phyloP scores from a whole-genome alignment of 2,113 vertebrate species.

The Macquaria ambigua region DNA sequence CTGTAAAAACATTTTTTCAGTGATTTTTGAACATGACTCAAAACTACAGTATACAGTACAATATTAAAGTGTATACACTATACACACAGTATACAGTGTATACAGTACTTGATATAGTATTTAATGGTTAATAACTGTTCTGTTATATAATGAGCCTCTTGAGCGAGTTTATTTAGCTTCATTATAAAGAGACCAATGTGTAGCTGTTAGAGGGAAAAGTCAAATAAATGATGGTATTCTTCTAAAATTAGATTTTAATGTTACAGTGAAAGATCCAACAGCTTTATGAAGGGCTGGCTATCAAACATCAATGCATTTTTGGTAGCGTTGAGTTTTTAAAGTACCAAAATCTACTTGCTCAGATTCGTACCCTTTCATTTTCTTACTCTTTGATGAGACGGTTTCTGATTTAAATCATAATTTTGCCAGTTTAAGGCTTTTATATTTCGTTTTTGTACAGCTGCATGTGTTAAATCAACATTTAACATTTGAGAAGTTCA shows the following conservation, averaged over 20 bases:
- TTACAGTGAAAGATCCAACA: not conserved
- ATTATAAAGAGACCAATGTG: not conserved
- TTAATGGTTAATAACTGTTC: not conserved
- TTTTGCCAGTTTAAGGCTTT: not conserved
- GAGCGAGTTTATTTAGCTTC: not conserved
- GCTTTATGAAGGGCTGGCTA: not conserved
- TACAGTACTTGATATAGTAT: not conserved
- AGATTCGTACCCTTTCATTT: not conserved
- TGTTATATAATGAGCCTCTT: not conserved
- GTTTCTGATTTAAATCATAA: not conserved
- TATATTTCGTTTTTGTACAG: not conserved
- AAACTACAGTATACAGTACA: not conserved
- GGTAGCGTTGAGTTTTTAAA: too few relatives aligned
- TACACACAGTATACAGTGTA: not conserved
- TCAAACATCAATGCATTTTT: not conserved
- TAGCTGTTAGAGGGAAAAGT: not conserved
- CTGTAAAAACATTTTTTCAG: not conserved
- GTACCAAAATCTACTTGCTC: not conserved
- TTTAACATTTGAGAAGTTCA: not conserved
- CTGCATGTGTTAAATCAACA: not conserved
- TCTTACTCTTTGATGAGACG: not conserved
- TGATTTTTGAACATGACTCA: not conserved
- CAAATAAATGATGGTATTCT: not conserved
- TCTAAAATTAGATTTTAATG: not conserved
- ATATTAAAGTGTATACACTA: not conserved